Base-by-base conservation (phyloP, 2,797 vertebrate species). In the Phaenicophaeus curvirostris region DNA sequence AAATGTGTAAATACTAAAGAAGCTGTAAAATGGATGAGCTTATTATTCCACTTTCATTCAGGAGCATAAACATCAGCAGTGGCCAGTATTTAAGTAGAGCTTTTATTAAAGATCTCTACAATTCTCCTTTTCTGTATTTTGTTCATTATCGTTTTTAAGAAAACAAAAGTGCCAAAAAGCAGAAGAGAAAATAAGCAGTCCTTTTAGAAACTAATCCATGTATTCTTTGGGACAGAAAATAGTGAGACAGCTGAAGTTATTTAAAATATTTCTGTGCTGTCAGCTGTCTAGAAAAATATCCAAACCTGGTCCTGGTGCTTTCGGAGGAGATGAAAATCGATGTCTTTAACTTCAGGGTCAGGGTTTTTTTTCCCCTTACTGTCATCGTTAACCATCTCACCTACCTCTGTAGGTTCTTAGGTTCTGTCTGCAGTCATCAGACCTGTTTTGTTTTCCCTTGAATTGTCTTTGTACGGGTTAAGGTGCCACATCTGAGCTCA, bases 361-460 rank as follows among this genome's bases (percentile, higher is more conserved):
- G n/a, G n/a, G n/a, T 31, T 54, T 39, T 14, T 54, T 39, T 14
- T 0, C 20, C 31, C 9, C 18, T 55, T 55, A 12, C 54, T 81
- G 78, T 59, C 8, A 1, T 65, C 15, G 13, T 19, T 25, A 12
- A 10, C 14, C 11, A 6, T 35, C 31, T 61, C 28, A 9, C 6
- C 44, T 35, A 12, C 48, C 10, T 41, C 30, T 53, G 27, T 28
- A 30, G 4, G n/a, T 37, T 81, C 27, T 42, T n/a, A 23, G 42
- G 30, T 46, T 30, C 51, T 30, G 6, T 8, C 11, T 8, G 12
- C 7, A 31, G 30, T 35, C 48, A 21, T 33, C 55, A 11, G 13
- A 78, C 18, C 8, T 7, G 0, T 30, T 31, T 42, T 16, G n/a
- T 12, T 46, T 33, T 13, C 13, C 19, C 0, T 16, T 8, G 41